Evolutionary conservation across 2,888 invertebrate species (phyloP).

Genomic region (Rhamphomyia laevipes): DNA sequence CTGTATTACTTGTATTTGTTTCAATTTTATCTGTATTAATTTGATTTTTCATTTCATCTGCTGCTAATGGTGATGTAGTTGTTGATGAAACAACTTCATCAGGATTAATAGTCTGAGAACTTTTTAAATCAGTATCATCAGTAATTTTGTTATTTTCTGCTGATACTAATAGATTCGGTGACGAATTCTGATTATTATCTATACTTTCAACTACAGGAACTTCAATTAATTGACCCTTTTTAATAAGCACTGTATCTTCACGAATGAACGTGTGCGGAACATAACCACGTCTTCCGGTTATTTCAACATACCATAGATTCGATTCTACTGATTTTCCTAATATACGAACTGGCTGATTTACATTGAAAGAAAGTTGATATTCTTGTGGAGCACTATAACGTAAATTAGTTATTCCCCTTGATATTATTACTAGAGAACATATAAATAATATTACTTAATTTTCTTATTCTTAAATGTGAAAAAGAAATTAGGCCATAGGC

Average conservation of each 20-base stretch:
- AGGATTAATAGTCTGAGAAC: slow-evolving; percentile 7
- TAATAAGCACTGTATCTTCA: slow-evolving; percentile 45
- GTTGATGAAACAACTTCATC: slow-evolving; percentile 7
- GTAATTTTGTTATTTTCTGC: neutral
- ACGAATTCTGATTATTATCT: neutral
- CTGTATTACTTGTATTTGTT: slow-evolving; percentile 16
- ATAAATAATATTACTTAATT: slow-evolving; percentile 2
- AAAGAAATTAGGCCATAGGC: neutral
- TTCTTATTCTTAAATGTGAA: neutral
- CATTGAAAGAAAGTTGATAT: slow-evolving; percentile 48
- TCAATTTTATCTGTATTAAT: slow-evolving; percentile 15
- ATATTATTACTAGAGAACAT: slow-evolving; percentile 27
- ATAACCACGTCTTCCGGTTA: slow-evolving; percentile 57
- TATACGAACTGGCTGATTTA: slow-evolving; percentile 46
- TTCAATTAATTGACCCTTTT: slow-evolving; percentile 29
- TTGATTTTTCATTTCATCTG: slow-evolving; percentile 17
- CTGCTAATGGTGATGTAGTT: slow-evolving; percentile 11
- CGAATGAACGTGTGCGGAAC: slow-evolving; percentile 45
- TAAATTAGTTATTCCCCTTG: slow-evolving; percentile 46
- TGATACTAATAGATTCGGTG: neutral
- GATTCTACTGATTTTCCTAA: slow-evolving; percentile 58
- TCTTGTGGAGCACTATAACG: slow-evolving; percentile 44
- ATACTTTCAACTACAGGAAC: slow-evolving; percentile 27
- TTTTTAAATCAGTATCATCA: slow-evolving; percentile 5
- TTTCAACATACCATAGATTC: slow-evolving; percentile 51